phyloP scores from a whole-genome alignment of 2,888 invertebrate genomes.

The Cheilosia scutellata region DNA sequence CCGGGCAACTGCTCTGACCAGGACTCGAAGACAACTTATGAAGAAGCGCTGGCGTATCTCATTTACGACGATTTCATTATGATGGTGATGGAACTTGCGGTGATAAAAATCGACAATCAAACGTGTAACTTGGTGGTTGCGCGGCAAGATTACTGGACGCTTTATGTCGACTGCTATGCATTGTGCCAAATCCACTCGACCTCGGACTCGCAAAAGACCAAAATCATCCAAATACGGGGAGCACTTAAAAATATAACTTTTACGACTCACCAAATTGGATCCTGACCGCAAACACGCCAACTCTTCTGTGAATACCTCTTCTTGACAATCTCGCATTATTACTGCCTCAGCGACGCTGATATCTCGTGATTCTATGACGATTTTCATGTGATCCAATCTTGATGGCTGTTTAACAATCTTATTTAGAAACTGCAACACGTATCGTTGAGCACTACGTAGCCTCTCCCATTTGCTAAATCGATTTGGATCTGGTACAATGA shows the following conservation, averaged over 20 bases:
- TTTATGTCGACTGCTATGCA: conserved; percentile 12
- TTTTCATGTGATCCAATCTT: not conserved
- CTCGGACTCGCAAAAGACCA: conserved; percentile 34
- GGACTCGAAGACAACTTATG: conserved; percentile 23
- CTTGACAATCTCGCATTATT: conserved; percentile 13
- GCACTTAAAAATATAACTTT: conserved; percentile 26
- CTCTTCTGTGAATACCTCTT: conserved; percentile 26
- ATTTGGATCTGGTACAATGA: conserved; percentile 24
- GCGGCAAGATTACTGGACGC: conserved; percentile 54
- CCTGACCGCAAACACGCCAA: not conserved
- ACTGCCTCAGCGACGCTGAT: not conserved
- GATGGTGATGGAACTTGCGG: conserved; percentile 47
- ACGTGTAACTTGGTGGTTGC: conserved; percentile 11
- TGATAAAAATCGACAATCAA: conserved; percentile 43
- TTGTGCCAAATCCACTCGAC: conserved; percentile 26
- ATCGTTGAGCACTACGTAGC: conserved; percentile 2
- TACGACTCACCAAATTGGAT: not conserved
- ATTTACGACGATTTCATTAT: conserved; percentile 48
- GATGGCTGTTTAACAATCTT: not conserved
- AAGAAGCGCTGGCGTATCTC: conserved; percentile 51
- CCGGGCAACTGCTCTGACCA: conserved; percentile 21
- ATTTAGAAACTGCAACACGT: not conserved
- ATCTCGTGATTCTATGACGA: not conserved
- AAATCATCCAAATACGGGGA: conserved; percentile 44
- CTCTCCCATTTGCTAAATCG: conserved; percentile 49